These are phyloP conservation scores for Gymnoscopelus braueri DNA, from an alignment of 2,797 vertebrate genomes.

Conservation along the genomic window DNA sequence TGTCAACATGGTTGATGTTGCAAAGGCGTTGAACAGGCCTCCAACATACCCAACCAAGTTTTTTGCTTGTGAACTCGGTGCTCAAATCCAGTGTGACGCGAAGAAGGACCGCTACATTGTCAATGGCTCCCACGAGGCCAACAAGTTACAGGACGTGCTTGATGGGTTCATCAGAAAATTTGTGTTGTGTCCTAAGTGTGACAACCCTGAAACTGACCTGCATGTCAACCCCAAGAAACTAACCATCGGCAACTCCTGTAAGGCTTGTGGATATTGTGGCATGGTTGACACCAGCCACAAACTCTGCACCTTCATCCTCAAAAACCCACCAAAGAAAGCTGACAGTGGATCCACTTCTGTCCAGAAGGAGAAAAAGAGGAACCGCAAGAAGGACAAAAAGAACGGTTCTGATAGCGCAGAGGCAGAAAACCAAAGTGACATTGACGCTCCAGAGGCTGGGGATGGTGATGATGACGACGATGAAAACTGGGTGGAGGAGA, in stretches of 20 bases:
- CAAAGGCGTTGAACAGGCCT: slow-evolving; percentile 99
- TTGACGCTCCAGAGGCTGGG: slow-evolving; percentile 90
- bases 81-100: slow-evolving; percentile 99
- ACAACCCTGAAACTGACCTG: slow-evolving; percentile 99
- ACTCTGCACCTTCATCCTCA: slow-evolving; percentile 99
- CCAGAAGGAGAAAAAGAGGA: slow-evolving; percentile 98
- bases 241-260: slow-evolving; percentile 98
- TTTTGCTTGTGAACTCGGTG: slow-evolving; percentile 99
- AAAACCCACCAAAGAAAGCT: slow-evolving; percentile 96
- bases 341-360: slow-evolving; percentile 91
- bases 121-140: slow-evolving; percentile 99
- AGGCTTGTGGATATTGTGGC: slow-evolving; percentile 98
- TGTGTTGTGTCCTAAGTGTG: slow-evolving; percentile 99
- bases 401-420: slow-evolving; percentile 84
- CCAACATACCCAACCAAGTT: slow-evolving; percentile 99
- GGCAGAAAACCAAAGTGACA: slow-evolving; percentile 83
- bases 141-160: slow-evolving; percentile 99
- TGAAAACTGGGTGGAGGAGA: slow-evolving; percentile 98
- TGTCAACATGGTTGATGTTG: slow-evolving; percentile 99
- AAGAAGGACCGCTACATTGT: slow-evolving; percentile 99
- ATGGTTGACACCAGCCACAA: slow-evolving; percentile 99
- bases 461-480: slow-evolving; percentile 92
- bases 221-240: slow-evolving; percentile 99
- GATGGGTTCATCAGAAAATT: slow-evolving; percentile 99
- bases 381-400: slow-evolving; percentile 97